Evolutionary conservation across 2,888 invertebrate genomes (phyloP), one percentile per base, ranked within the genome.

Genomic region (Gisinianus flammeolus): DNA sequence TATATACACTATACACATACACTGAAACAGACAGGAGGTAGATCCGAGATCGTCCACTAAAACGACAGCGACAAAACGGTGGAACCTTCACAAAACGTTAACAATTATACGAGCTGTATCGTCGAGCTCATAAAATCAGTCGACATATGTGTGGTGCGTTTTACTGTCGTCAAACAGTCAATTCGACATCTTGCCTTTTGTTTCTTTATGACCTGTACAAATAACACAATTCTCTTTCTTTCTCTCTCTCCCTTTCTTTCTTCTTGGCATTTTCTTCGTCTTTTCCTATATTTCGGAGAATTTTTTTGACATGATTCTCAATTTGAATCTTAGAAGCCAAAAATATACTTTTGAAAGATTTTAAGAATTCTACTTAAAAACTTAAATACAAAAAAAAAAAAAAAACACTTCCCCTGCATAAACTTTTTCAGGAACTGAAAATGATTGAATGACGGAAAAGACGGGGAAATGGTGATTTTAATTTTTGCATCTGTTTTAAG

Each of bases 191-290:
- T 74, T 67, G 28, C 54, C 74, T 74, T 74, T 74, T 74, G 74
- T 74, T 74, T 74, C 74, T 74, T 74, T 74, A 74, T 67, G 74
- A 74, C 74, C 66, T 74, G 35, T 35, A 68, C 68, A 68, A 68
- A 68, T 68, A 68, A 44, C 68, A 44, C 44, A 24, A 68, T 33
- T 68, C 68, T 68, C 44, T 24, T 44, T 12, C n/a, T 67, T 31
- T 16, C 3, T 31, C 67, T 5, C 67, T 58, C 8, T 6, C 31
- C n/a, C n/a, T 24, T 44, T 22, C 22, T 1, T n/a, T 4, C 22
- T 16, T 30, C 67, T n/a, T 26, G 8, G 26, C 19, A 28, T 35
- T 1, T 12, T 24, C 68, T 24, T 22, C 8, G 44, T 8, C 24
- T 24, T 24, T 44, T 26, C 44, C 22, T 68, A 8, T 24, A 35